Base-by-base conservation (phyloP, 2,797 vertebrate species). In the Moxostoma hubbsi region DNA sequence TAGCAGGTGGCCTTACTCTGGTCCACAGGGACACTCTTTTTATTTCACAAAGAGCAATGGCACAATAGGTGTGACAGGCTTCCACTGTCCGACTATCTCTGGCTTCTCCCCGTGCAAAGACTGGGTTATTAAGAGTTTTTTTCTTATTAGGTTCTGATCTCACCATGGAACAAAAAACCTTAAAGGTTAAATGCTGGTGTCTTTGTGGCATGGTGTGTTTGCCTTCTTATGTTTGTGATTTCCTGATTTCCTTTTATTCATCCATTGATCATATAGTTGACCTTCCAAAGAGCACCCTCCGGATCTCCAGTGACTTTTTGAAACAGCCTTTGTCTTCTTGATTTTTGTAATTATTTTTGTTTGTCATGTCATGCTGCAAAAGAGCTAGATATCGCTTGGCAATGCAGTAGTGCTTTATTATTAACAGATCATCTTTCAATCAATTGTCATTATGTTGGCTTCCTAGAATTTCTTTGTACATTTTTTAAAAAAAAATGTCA, bases 141-240 rank as follows among this genome's bases (percentile, higher is more conserved):
- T 88, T 91, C 90, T 93, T 93, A 93, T 93, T 91, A 84, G 88
- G 85, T 85, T 89, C 84, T 89, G 88, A 92, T 92, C 89, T 88
- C 85, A 85, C 86, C 78, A 68, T 84, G 65, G 73, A 83, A 76
- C 83, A 82, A 90, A 86, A 86, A 82, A 85, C 87, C 83, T 73
- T 76, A 92, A 93, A 93, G 93, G 92, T 93, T 90, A 93, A 90
- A 82, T 43, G 12, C 53, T 49, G n/a, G 10, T 18, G 18, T 84
- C 71, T 76, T 69, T 79, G 67, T 12, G 2, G 53, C n/a, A 2
- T 69, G 54, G 54, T 85, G 64, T 71, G 73, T 72, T 67, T 49
- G 50, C 82, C 55, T 77, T 53, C 65, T 66, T 62, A 58, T 59
- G 62, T 78, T 74, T 64, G 15, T 70, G 59, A 78, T 74, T 75